phyloP scores from a whole-genome alignment of 2,797 vertebrate genomes.

The Urosaurus nigricauda region DNA sequence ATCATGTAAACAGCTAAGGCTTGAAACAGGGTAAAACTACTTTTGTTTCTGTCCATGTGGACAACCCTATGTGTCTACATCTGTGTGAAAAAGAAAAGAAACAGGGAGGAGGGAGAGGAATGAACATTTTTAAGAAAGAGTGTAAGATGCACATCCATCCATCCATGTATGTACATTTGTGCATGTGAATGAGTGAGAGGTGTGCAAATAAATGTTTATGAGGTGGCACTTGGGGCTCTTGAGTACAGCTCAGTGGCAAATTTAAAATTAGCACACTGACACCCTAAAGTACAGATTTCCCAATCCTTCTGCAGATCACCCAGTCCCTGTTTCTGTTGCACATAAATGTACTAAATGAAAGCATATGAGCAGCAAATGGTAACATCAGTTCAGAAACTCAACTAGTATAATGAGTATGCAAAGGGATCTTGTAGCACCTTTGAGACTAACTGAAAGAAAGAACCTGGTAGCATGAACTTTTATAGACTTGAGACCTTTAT shows the following conservation, averaged over 20 bases:
- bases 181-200: not conserved
- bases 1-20: too few relatives aligned
- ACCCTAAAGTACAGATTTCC: not conserved
- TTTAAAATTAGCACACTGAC: not conserved
- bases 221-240: not conserved
- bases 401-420: too few relatives aligned
- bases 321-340: fast-evolving
- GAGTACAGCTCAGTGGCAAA: not conserved
- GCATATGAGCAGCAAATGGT: fast-evolving
- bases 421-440: too few relatives aligned
- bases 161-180: not conserved
- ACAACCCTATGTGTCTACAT: not conserved
- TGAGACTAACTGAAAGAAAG: too few relatives aligned
- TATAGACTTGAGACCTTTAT: too few relatives aligned
- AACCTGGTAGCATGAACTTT: too few relatives aligned
- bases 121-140: too few relatives aligned
- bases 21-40: too few relatives aligned
- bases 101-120: too few relatives aligned
- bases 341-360: fast-evolving
- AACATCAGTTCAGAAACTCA: not conserved
- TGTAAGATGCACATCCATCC: not conserved
- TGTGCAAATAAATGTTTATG: not conserved
- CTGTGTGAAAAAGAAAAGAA: not conserved
- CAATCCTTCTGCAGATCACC: not conserved
- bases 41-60: too few relatives aligned